Evolutionary conservation across 2,888 invertebrate species (phyloP), one percentile per base, ranked within the genome.

Genomic region (Steinernema carpocapsae): DNA sequence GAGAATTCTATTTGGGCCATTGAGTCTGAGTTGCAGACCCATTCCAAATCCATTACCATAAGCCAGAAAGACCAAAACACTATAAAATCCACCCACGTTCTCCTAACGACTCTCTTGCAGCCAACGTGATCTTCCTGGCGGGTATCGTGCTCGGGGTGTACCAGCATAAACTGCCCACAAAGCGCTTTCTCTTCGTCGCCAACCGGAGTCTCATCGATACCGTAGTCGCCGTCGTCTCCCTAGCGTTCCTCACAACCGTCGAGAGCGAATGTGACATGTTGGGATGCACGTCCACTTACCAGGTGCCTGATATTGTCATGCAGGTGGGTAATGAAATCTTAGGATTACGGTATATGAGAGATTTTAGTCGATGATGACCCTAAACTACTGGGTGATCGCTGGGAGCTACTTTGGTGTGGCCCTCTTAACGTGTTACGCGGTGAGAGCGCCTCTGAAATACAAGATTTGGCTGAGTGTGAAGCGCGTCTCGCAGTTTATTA

Each of bases 341-440:
- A n/a, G n/a, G n/a, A n/a, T n/a, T n/a, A n/a, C n/a, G n/a, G n/a
- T n/a, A n/a, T n/a, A n/a, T n/a, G n/a, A n/a, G n/a, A n/a, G n/a
- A n/a, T 76, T 76, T 45, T 42, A 78, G 73, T 75, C 78, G 43
- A 76, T 77, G 32, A 76, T 82, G 43, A 80, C 81, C 26, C 73
- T 82, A 32, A 77, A 82, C 72, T 82, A 81, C 43, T 82, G 81
- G 81, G 74, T 74, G 70, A 78, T 82, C 12, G 78, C 80, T 29
- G 70, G 78, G 12, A 77, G 77, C 42, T 82, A 82, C 71, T 77
- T 78, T 64, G 81, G 82, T 17, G 79, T 82, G 45, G 79, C 79
- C 3, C 42, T 80, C 1, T 72, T 82, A n/a, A 82, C 80, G 2
- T 79, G 77, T 42, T 82, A 82, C 73, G 82, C 82, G 0, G 82